A percentile compares a stretch with the other conserved stretches of the same genome.
Evolutionary conservation across 2,888 invertebrate genomes (phyloP).

Genomic region (Andrena minutula): DNA sequence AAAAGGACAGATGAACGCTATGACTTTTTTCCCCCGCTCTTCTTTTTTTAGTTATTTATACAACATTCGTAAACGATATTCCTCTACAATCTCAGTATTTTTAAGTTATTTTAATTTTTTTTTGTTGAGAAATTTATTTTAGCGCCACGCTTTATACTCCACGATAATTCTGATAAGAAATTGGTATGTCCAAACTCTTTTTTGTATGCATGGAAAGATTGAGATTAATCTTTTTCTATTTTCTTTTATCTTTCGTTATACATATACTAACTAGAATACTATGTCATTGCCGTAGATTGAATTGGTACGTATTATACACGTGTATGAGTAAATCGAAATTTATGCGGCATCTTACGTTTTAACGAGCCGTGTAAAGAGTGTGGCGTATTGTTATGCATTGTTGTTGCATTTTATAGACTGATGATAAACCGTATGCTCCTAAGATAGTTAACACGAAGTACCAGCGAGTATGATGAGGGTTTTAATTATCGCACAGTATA

Average conservation of each 20-base stretch:
- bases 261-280: conserved; percentile 24
- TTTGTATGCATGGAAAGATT: conserved; percentile 50
- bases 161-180: conserved; percentile 39
- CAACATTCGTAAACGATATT: conserved; percentile 56
- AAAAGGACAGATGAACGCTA: neutral
- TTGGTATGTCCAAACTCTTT: conserved; percentile 42
- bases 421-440: conserved; percentile 65
- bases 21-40: conserved; percentile 47
- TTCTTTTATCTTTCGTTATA: conserved; percentile 33
- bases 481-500: conserved; percentile 16
- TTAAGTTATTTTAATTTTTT: conserved; percentile 73
- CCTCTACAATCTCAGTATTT: conserved; percentile 73
- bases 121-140: conserved; percentile 79
- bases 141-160: conserved; percentile 75
- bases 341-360: conserved; percentile 50
- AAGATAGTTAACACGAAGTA: conserved; percentile 50
- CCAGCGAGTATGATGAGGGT: conserved; percentile 14
- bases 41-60: conserved; percentile 66
- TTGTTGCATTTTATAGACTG: conserved; percentile 80
- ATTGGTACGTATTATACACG: conserved; percentile 45
- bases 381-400: conserved; percentile 80
- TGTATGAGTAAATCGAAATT: conserved; percentile 40
- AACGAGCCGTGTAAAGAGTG: conserved; percentile 59
- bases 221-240: conserved; percentile 48
- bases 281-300: conserved; percentile 34